Base-by-base conservation (phyloP, 2,888 invertebrate genomes). In the Eugnorisma glareosa region DNA sequence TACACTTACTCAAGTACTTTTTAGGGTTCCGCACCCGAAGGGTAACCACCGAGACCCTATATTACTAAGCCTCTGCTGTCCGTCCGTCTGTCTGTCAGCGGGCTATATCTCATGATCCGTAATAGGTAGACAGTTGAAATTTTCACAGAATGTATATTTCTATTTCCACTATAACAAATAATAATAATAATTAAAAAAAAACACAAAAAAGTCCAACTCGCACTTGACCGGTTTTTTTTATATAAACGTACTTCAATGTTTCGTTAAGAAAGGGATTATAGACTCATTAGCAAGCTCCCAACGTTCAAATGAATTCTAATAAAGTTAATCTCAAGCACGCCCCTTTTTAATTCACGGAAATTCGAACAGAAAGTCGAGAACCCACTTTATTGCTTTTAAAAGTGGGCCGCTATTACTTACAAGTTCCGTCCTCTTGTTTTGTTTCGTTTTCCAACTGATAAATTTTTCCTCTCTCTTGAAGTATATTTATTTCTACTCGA, bases 251-350 rank as follows among this genome's bases (percentile, higher is more conserved):
- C 43, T 75, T 11, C n/a, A 35, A 57, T 75, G 43, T 69, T 90
- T 86, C 72, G 83, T 91, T 86, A 79, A 84, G 81, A 89, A 91
- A 89, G 90, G 89, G 92, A 93, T 92, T 93, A 92, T 89, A 90
- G n/a, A 75, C 91, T 94, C 93, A 94, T 95, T 94, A 94, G 93
- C 89, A 94, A 86, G 91, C 94, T 90, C 87, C 85, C 77, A 86
- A 88, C 91, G 90, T 89, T 88, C 91, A 91, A 94, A 94, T 94
- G 93, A 95, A 95, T 95, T 94, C 93, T 94, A 95, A 95, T 95
- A 94, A 94, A 95, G 93, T 94, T 95, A 94, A 95, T 95, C 93
- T 91, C 86, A 88, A 89, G 89, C 79, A 78, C 85, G 83, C 90
- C 89, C 91, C 92, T 77, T 93, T 93, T 94, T 94, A 94, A 93